Evolutionary conservation across 1,140 invertebrate genomes (phyloP), one percentile per base, ranked within the genome.

Genomic region (Melanaphis sacchari): DNA sequence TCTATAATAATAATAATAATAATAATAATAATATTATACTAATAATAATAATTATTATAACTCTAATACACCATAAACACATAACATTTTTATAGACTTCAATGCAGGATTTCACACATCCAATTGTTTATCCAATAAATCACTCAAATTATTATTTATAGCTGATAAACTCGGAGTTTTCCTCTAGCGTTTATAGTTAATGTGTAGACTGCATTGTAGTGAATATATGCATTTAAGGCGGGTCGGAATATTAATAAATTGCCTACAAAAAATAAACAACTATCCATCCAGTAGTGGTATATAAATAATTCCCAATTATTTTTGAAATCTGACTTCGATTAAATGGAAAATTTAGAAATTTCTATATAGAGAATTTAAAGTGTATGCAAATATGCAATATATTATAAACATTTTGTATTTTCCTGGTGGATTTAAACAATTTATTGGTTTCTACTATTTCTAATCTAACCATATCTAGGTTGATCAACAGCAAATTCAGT

Each of bases 61-160:
- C 15, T 18, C 31, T n/a, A 18, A 4, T n/a, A 18, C 15, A 18
- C 31, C 59, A 6, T n/a, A 5, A 66, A n/a, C 59, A 76, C 59
- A 18, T 18, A 18, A 22, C 59, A 76, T 18, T 76, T 76, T 76
- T 76, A 76, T 76, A 36, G 59, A 36, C 15, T 15, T n/a, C 31
- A 66, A 31, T 31, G 8, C 26, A n/a, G 31, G 59, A 0, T 6
- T 76, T 76, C n/a, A 18, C 59, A 76, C 31, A 18, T 76, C n/a
- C 59, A 6, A n/a, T n/a, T 76, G 59, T n/a, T 76, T 76, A 49
- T 15, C 15, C 59, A 76, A 76, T 76, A 76, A 76, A 76, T 76
- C 59, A 76, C 31, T 76, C 59, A n/a, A 76, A 76, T 76, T 76
- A 76, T n/a, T 76, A 76, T 76, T 76, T 76, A 76, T 76, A 76